Percentiles rank a stretch among this genome's conserved stretches.
phyloP scores from a whole-genome alignment of 2,888 invertebrate species.

The Lepas anatifera region DNA sequence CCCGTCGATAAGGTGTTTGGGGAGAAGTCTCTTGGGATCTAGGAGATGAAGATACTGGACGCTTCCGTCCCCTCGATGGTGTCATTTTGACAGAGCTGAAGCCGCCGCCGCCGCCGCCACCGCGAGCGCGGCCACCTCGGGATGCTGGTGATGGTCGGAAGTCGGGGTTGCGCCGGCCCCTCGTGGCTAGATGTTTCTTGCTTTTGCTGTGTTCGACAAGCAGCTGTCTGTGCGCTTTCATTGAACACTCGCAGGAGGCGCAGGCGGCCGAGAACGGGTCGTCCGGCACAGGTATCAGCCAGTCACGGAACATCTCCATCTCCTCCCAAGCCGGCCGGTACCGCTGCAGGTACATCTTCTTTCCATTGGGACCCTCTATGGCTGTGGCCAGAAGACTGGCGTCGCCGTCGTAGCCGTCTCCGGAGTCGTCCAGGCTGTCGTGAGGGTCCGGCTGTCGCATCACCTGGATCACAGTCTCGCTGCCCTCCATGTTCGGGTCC shows the following conservation, averaged over 20 bases:
- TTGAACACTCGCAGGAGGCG: neutral
- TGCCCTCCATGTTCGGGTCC: neutral
- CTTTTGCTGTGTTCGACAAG: neutral
- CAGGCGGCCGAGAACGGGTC: constrained; percentile 3
- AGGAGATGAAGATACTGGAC: no score
- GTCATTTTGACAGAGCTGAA: no score
- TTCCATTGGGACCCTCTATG: neutral
- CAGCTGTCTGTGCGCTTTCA: neutral
- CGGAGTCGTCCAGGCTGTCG: neutral
- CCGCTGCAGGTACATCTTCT: neutral
- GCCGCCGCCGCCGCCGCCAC: no score
- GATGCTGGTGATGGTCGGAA: neutral
- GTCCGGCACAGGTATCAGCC: neutral
- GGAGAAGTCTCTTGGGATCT: neutral
- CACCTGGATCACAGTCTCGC: constrained; percentile 7
- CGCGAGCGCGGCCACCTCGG: no score
- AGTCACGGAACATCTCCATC: neutral
- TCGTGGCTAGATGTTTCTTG: neutral
- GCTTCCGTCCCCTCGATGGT: neutral
- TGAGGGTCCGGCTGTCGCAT: neutral
- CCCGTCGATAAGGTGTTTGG: neutral
- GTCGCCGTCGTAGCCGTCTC: neutral
- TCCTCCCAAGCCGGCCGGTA: neutral
- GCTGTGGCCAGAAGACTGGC: neutral
- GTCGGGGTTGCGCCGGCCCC: neutral